Percentiles rank a stretch among this genome's conserved stretches.
These are phyloP conservation scores for Autographa gamma DNA, from an alignment of 2,888 invertebrate genomes.

Conservation along the genomic window DNA sequence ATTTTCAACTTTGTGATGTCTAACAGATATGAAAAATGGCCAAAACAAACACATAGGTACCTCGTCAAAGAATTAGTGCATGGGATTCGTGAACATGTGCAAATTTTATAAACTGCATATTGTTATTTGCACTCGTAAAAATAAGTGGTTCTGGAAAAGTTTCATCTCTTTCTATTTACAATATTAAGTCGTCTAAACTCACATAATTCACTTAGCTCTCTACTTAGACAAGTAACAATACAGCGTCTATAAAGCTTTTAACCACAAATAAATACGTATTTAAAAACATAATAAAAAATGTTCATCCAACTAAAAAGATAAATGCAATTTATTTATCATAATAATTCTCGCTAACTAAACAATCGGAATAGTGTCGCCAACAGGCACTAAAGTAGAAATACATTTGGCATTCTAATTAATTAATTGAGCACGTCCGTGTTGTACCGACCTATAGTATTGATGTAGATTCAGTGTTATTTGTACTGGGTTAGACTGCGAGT, in stretches of 20 bases:
- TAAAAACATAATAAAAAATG: neutral
- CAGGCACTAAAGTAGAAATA: conserved; percentile 22
- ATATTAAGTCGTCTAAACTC: neutral
- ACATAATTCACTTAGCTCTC: neutral
- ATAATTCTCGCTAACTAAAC: neutral
- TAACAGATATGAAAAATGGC: neutral
- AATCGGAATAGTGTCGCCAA: neutral
- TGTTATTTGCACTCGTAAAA: too few relatives aligned
- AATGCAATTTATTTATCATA: neutral
- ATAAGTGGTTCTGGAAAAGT: too few relatives aligned
- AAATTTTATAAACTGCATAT: too few relatives aligned
- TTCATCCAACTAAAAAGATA: neutral
- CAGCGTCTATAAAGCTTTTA: neutral
- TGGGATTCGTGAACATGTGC: too few relatives aligned
- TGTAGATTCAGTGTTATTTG: conserved; percentile 74
- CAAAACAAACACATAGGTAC: too few relatives aligned
- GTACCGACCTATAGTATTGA: conserved; percentile 59
- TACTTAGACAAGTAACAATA: neutral
- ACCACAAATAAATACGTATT: neutral
- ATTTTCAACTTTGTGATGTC: conserved; percentile 11
- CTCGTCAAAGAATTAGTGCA: too few relatives aligned
- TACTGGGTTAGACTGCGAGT: conserved; percentile 75
- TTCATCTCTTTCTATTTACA: too few relatives aligned
- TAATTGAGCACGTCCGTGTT: conserved; percentile 39
- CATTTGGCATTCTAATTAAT: conserved; percentile 46